A percentile compares a stretch with the other conserved stretches of the same genome.
phyloP scores from a whole-genome alignment of 2,797 vertebrate genomes.

The Microhierax caerulescens region DNA sequence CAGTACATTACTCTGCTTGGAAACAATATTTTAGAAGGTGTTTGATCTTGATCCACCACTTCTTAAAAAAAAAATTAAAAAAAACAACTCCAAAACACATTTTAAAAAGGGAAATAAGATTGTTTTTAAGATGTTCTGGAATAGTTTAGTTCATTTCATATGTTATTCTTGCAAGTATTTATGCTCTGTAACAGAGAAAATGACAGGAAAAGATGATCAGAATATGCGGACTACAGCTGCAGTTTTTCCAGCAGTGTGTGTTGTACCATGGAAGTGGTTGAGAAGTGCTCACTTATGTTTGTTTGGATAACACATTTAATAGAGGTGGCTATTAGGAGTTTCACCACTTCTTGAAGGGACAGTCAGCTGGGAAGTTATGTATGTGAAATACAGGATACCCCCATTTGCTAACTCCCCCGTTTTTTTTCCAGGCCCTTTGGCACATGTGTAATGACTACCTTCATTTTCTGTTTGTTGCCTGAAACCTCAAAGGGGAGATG shows the following conservation, averaged over 20 bases:
- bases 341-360: background rate
- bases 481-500: slow-evolving; percentile 15
- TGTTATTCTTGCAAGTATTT: slow-evolving; percentile 3
- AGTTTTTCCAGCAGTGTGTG: background rate
- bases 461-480: slow-evolving; percentile 51
- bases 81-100: background rate
- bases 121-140: background rate
- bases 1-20: background rate
- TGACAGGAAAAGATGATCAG: background rate
- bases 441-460: background rate
- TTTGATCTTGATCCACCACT: slow-evolving; percentile 1
- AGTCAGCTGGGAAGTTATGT: background rate
- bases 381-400: background rate
- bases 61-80: background rate
- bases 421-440: slow-evolving; percentile 18
- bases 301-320: background rate
- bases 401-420: background rate
- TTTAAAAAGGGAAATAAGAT: background rate
- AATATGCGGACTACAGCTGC: background rate
- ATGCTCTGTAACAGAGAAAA: background rate
- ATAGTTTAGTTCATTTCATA: background rate
- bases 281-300: background rate
- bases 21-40: slow-evolving; percentile 21
- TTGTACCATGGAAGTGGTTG: background rate
- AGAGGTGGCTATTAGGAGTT: background rate